Evolutionary conservation across 2,113 vertebrate genomes (phyloP).

Genomic region (Chamaea fasciata): DNA sequence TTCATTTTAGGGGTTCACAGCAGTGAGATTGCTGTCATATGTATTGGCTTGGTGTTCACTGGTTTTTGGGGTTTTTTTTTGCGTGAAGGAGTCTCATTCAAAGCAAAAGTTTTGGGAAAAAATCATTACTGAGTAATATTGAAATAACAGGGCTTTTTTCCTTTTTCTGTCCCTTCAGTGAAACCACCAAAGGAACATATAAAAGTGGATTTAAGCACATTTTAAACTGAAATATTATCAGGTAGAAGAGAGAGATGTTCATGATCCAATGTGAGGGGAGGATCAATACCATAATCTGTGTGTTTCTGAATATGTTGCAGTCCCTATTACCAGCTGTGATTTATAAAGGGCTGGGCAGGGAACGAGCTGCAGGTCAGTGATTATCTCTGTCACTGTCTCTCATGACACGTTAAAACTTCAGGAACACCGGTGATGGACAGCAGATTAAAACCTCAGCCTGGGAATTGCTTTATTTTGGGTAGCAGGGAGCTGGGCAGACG

Average conservation of each 20-base stretch:
- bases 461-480: neutral
- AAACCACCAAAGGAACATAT: neutral
- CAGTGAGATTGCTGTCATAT: neutral
- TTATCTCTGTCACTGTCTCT: neutral
- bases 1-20: neutral
- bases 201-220: neutral
- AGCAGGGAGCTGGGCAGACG: neutral
- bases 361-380: neutral
- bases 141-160: neutral
- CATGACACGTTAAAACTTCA: neutral
- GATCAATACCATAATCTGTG: conserved; percentile 31
- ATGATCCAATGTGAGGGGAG: neutral
- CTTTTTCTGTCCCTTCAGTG: neutral
- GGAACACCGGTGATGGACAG: neutral
- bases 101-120: neutral
- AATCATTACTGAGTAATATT: neutral
- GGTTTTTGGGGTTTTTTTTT: neutral
- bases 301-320: conserved; percentile 7
- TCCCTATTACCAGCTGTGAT: neutral
- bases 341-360: neutral
- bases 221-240: neutral
- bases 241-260: neutral
- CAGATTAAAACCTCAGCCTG: neutral
- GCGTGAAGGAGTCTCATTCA: neutral
- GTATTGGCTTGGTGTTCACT: neutral